Evolutionary conservation across 2,888 invertebrate species (phyloP), one percentile per base, ranked within the genome.

Genomic region (Pilophorus perplexus): DNA sequence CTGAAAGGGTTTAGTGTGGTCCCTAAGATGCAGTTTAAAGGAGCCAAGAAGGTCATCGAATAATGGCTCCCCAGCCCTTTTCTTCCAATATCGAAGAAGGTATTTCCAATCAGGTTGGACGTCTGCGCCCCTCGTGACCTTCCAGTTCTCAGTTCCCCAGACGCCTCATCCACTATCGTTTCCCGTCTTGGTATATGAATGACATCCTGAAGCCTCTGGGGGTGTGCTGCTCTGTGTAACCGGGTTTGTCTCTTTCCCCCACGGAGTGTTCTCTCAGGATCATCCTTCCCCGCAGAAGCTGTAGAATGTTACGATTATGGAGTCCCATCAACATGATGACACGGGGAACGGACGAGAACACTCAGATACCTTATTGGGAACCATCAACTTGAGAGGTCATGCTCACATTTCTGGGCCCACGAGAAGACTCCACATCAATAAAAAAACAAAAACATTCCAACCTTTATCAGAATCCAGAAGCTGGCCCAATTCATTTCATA

Each of bases 41-140:
- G 28, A 8, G 23, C 14, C n/a, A n/a, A 28, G 18, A 28, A 28
- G 52, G 52, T 52, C 52, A 18, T 5, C 1, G 16, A 25, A 52
- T 52, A 28, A 52, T 52, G 28, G 33, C 25, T 28, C 52, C 52
- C n/a, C 52, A 1, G n/a, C 10, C n/a, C n/a, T 28, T 28, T 28
- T 16, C 52, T 52, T 52, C 28, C 52, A 52, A 52, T 52, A 52
- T 52, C 28, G 28, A 28, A 27, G 28, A 28, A 52, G 52, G 52
- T 52, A 52, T 52, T 52, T 52, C 52, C 52, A 52, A 52, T 52
- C 33, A 52, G 52, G 52, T 6, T 25, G 46, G 46, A 25, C 3
- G 23, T 8, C n/a, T 16, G 46, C 23, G 23, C 22, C 46, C 12
- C 20, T 1, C 23, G 22, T 10, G 8, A 10, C 18, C 4, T 12